A percentile compares a stretch with the other conserved stretches of the same genome.
phyloP scores from a whole-genome alignment of 2,113 vertebrate species.

The Sphyrna mokarran region DNA sequence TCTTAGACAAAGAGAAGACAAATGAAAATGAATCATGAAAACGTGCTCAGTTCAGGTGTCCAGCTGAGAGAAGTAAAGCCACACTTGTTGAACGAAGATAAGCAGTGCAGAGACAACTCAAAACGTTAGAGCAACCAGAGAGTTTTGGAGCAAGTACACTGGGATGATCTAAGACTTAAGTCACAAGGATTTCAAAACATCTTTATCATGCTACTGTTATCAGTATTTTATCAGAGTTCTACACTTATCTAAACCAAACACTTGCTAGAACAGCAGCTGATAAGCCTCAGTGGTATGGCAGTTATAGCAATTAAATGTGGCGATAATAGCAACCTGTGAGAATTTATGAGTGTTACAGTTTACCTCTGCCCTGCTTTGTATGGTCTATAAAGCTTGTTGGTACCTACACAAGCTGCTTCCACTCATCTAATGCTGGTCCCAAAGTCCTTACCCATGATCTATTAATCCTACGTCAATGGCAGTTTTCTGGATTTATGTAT shows the following conservation, averaged over 20 bases:
- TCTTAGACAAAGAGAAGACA: not conserved
- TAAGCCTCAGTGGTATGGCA: conserved; percentile 55
- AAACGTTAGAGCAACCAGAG: not conserved
- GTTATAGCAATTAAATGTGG: conserved; percentile 54
- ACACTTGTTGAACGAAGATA: not conserved
- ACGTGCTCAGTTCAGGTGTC: not conserved
- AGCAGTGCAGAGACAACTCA: not conserved
- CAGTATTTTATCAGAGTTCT: conserved; percentile 55
- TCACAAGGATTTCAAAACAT: conserved; percentile 10
- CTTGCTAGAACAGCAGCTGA: conserved; percentile 61
- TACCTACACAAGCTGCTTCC: not conserved
- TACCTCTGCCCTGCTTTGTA: conserved; percentile 19
- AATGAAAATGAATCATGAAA: not conserved
- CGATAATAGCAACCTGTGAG: conserved; percentile 10
- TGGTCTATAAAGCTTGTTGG: not conserved
- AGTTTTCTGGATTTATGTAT: not conserved
- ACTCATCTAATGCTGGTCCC: not conserved
- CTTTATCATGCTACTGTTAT: conserved; percentile 47
- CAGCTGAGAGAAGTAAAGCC: not conserved
- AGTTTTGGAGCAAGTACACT: not conserved
- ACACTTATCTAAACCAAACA: conserved; percentile 64
- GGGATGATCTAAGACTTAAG: not conserved
- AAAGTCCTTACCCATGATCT: not conserved
- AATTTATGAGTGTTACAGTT: conserved; percentile 28
- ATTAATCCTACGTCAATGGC: not conserved